These are phyloP conservation scores for Tetramorium parvispinum DNA, from an alignment of 1,140 invertebrate genomes.

Conservation along the genomic window DNA sequence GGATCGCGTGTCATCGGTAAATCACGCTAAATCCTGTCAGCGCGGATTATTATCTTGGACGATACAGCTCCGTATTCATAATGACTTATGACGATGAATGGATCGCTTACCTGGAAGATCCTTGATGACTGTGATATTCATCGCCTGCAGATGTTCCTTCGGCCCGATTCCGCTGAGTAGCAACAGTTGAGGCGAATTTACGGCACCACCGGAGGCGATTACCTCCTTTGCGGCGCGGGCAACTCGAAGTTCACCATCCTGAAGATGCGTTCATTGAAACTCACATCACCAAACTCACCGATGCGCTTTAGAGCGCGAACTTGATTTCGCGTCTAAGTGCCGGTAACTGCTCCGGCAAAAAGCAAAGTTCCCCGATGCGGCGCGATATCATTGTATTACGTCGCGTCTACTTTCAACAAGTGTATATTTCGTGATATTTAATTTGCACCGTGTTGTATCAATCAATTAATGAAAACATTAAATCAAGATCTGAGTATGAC, in stretches of 20 bases:
- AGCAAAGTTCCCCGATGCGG: constrained; percentile 42
- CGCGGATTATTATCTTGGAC: background rate
- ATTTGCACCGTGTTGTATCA: background rate
- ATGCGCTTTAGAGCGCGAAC: constrained; percentile 25
- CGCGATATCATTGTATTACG: background rate
- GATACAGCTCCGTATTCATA: constrained; percentile 19
- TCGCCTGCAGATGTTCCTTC: constrained; percentile 85
- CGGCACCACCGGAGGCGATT: constrained; percentile 87
- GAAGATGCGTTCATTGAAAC: constrained; percentile 64
- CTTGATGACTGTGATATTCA: constrained; percentile 85
- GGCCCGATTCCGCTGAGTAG: constrained; percentile 90
- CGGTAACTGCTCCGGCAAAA: constrained; percentile 28
- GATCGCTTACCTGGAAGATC: constrained; percentile 86
- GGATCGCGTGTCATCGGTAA: background rate
- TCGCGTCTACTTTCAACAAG: background rate
- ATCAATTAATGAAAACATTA: background rate
- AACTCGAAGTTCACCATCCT: constrained; percentile 68
- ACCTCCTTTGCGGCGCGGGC: constrained; percentile 84
- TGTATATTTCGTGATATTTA: background rate
- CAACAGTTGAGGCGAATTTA: constrained; percentile 89
- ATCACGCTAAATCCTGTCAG: background rate
- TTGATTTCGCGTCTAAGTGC: constrained; percentile 54
- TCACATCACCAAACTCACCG: constrained; percentile 54
- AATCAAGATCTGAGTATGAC: background rate
- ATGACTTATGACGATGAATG: constrained; percentile 38